Conservation (phyloP, 2,113 vertebrate genomes). For the Lichenostomus cassidix region DNA sequence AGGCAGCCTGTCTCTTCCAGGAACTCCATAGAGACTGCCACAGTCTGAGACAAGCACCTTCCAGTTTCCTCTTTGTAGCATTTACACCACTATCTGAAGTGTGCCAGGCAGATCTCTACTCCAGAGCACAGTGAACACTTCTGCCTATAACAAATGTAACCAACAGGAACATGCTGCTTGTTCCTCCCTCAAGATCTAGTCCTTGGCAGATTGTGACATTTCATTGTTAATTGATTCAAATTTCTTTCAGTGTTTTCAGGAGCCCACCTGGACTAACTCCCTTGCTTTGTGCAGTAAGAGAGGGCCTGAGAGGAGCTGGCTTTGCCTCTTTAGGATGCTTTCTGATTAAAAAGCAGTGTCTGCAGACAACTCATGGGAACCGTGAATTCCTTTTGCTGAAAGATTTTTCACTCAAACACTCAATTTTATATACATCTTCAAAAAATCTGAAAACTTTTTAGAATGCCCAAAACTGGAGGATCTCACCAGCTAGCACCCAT, state of each 20-base stretch:
- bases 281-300: neutral
- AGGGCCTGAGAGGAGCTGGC: neutral
- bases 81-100: neutral
- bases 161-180: neutral
- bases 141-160: neutral
- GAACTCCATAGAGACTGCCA: neutral
- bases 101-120: neutral
- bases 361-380: neutral
- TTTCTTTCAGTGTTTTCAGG: neutral
- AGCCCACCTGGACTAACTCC: neutral
- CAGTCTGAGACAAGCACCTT: neutral
- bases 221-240: neutral
- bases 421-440: neutral
- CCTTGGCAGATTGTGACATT: neutral
- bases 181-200: neutral
- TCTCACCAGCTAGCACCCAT: neutral
- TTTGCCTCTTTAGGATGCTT: neutral
- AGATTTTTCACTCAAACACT: neutral
- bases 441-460: neutral
- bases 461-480: neutral
- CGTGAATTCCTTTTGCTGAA: neutral
- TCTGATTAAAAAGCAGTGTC: neutral
- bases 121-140: neutral
- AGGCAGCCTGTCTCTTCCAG: neutral
- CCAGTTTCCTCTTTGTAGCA: neutral